Conservation (phyloP, 1,140 invertebrate species). For the Hylyphantes graminicola region DNA sequence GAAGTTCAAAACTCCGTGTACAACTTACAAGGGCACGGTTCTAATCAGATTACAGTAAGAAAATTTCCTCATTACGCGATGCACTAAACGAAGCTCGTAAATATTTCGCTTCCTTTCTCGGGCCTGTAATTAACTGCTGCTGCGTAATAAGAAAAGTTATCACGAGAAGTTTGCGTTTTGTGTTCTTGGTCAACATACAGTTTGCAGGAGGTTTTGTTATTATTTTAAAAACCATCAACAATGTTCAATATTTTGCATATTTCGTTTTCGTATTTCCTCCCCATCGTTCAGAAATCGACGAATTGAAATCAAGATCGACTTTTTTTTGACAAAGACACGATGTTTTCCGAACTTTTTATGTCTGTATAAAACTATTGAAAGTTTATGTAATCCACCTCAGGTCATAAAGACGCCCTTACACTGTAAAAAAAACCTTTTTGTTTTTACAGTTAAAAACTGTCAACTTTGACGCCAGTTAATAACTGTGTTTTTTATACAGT, state of each 20-base stretch:
- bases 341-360: too few species aligned
- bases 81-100: slow-evolving; percentile 9
- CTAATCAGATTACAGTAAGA: slow-evolving; percentile 9
- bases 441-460: too few species aligned
- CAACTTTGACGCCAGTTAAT: too few species aligned
- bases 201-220: neutral
- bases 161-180: neutral
- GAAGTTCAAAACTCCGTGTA: neutral
- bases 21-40: neutral
- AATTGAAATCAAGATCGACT: neutral
- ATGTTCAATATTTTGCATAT: neutral
- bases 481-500: too few species aligned
- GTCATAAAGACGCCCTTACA: too few species aligned
- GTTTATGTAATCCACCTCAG: too few species aligned
- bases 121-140: slow-evolving; percentile 2
- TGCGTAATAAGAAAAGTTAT: neutral
- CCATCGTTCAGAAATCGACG: neutral
- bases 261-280: neutral
- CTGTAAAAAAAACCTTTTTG: too few species aligned
- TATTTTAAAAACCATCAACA: neutral
- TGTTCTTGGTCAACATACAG: neutral
- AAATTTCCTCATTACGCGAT: slow-evolving; percentile 13
- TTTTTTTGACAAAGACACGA: too few species aligned
- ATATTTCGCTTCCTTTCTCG: neutral
- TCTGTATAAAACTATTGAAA: too few species aligned